Evolutionary conservation across 2,113 vertebrate genomes (phyloP).

Genomic region (Strix aluco): DNA sequence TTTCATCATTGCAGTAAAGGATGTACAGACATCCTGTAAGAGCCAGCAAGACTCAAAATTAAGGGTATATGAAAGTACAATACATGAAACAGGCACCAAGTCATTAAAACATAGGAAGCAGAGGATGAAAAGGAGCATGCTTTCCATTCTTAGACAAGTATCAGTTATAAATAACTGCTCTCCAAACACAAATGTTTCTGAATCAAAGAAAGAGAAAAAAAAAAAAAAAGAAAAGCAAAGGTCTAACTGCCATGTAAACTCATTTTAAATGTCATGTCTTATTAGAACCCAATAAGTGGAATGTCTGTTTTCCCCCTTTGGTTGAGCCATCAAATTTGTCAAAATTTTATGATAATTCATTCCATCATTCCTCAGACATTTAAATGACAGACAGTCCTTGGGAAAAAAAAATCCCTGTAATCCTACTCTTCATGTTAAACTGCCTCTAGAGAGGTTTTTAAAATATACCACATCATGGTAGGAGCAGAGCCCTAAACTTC

Average conservation of each 20-base stretch:
- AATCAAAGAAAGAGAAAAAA: constrained; percentile 40
- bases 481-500: constrained; percentile 79
- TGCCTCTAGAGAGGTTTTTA: constrained; percentile 86
- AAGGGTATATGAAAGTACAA: not conserved
- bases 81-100: not conserved
- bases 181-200: constrained; percentile 70
- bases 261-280: constrained; percentile 91
- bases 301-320: constrained; percentile 74
- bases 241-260: constrained; percentile 87
- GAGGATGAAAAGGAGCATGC: not conserved
- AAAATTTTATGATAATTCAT: constrained; percentile 96
- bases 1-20: not conserved
- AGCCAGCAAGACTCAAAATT: not conserved
- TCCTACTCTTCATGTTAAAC: constrained; percentile 87
- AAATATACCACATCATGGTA: constrained; percentile 81
- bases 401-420: constrained; percentile 76
- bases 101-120: constrained; percentile 16
- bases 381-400: constrained; percentile 83
- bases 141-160: constrained; percentile 22
- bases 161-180: constrained; percentile 16
- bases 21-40: not conserved
- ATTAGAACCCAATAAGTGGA: constrained; percentile 84
- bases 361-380: constrained; percentile 91
- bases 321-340: constrained; percentile 90
- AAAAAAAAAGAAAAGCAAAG: constrained; percentile 60